These are phyloP conservation scores for Anolis apletophallus DNA, from an alignment of 2,797 vertebrate genomes.

Conservation along the genomic window DNA sequence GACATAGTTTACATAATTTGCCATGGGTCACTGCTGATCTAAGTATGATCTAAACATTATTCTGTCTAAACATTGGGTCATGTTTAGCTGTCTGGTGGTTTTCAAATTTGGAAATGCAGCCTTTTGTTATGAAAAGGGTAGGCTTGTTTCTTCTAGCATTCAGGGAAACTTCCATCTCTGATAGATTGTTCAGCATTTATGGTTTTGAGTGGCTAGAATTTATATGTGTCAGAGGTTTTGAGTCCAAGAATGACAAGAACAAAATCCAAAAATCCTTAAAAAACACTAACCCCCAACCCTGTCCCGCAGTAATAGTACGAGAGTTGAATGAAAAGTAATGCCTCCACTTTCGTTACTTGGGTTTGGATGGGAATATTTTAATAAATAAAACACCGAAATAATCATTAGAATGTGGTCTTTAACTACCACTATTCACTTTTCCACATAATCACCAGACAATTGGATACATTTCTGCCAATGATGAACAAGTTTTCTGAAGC, in stretches of 20 bases:
- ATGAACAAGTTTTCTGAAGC: too few relatives aligned
- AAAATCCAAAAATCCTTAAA: not conserved
- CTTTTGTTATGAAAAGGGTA: not conserved
- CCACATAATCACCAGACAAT: too few relatives aligned
- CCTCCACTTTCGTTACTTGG: too few relatives aligned
- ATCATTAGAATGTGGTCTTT: too few relatives aligned
- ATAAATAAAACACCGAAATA: too few relatives aligned
- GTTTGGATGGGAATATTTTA: too few relatives aligned
- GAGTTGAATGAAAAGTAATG: too few relatives aligned
- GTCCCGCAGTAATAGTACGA: not conserved
- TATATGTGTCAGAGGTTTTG: not conserved
- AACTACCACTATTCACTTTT: too few relatives aligned
- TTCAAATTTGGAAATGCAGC: constrained; percentile 36
- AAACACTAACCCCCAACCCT: not conserved
- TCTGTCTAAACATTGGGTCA: not conserved
- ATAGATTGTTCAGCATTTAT: too few relatives aligned
- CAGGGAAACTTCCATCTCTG: not conserved
- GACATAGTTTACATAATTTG: constrained; percentile 1
- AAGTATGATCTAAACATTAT: not conserved
- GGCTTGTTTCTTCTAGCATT: constrained; percentile 17
- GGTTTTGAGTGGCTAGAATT: too few relatives aligned
- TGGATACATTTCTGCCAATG: too few relatives aligned
- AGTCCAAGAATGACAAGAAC: not conserved
- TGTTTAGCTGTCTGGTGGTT: constrained; percentile 6
- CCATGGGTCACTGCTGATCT: not conserved